These are phyloP conservation scores for Bombus vancouverensis DNA, from an alignment of 1,140 invertebrate genomes.

Conservation along the genomic window DNA sequence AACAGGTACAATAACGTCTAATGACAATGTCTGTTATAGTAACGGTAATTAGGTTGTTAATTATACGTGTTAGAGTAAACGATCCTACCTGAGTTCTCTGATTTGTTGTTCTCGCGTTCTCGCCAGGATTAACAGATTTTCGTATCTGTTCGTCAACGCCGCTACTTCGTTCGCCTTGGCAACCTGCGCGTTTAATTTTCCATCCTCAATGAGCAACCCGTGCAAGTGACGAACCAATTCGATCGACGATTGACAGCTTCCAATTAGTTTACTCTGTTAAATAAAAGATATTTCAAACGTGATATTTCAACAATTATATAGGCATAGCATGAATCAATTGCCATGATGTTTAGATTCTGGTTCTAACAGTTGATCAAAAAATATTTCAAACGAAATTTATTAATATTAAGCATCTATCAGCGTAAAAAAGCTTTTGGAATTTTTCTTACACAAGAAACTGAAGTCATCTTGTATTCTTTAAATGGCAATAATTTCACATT, in stretches of 20 bases:
- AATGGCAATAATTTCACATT: background rate
- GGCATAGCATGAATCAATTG: too few relatives aligned
- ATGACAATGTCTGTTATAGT: background rate
- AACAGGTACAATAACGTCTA: background rate
- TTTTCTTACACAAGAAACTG: background rate
- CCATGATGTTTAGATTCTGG: background rate
- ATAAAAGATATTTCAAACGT: background rate
- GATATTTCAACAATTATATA: too few relatives aligned
- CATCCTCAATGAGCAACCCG: conserved; percentile 87
- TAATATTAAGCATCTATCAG: too few relatives aligned
- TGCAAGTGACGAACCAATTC: conserved; percentile 92
- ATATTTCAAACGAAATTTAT: background rate
- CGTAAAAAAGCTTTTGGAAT: background rate
- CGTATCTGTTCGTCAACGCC: conserved; percentile 86
- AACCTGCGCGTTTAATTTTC: conserved; percentile 86
- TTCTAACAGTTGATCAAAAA: background rate
- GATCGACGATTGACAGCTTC: conserved; percentile 87
- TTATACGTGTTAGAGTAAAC: background rate
- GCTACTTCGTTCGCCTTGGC: conserved; percentile 87
- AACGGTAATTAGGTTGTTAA: background rate
- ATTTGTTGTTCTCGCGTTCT: conserved; percentile 89
- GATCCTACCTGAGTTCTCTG: conserved; percentile 86
- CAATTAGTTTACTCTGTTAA: conserved; percentile 85
- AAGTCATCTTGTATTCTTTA: background rate
- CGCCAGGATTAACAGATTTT: conserved; percentile 87